Base-by-base conservation (phyloP, 2,888 invertebrate species). In the Cerastis rubricosa region DNA sequence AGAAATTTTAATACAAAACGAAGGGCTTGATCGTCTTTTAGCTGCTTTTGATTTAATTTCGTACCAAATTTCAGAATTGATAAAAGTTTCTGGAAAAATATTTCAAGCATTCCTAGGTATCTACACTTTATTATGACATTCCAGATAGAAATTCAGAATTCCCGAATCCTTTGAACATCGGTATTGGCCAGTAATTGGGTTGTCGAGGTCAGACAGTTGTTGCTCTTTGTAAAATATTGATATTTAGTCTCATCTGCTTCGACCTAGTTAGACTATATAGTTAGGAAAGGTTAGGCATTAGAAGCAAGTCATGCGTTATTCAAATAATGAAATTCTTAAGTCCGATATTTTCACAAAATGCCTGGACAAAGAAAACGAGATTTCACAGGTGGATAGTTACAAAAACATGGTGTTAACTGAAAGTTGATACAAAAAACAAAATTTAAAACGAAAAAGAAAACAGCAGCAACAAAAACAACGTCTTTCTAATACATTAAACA, bases 401-500 rank as follows among this genome's bases (percentile, higher is more conserved):
- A 22, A 49, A 71, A 63, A 54, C 19, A 19, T 17, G 7, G 12
- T 12, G 7, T 11, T 22, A 43, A 43, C 7, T 1, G 7, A 17
- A 7, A n/a, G 22, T 45, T 6, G 40, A 25, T 11, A n/a, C 0
- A 61, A 40, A 66, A 69, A 14, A 25, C 17, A 7, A 69, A 71
- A 57, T 29, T 63, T 11, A 17, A 71, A 19, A 57, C 17, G 12
- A 35, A 12, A 49, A 14, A 29, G 17, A 59, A 73, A 71, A 71
- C 8, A 54, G 19, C 25, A 17, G 12, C 35, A 22, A 6, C 19
- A 19, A 40, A 57, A 66, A 54, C 12, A 65, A 73, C 40, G 61
- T 61, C 40, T 70, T 88, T 86, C 74, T 76, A 81, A 80, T 76
- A 86, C 80, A 78, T 86, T 87, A 81, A 85, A 86, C 77, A 81